Conservation (phyloP, 2,797 vertebrate genomes). For the Alosa sapidissima region DNA sequence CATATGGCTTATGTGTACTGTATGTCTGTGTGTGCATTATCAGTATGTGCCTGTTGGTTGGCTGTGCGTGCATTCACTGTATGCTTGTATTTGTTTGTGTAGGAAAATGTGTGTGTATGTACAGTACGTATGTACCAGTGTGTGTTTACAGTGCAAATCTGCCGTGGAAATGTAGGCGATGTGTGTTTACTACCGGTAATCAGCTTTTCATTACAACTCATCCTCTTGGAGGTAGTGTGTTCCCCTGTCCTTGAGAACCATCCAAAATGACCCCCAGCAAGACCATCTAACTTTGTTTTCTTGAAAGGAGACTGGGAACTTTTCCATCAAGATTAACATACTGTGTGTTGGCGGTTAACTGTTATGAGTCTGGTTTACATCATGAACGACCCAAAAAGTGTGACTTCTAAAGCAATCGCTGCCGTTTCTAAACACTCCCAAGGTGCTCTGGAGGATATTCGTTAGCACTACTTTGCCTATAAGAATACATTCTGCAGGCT, state of each 20-base stretch:
- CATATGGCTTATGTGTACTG: conserved; percentile 38
- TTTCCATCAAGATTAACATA: conserved; percentile 51
- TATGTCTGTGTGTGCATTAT: conserved; percentile 26
- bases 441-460: conserved; percentile 56
- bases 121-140: conserved; percentile 41
- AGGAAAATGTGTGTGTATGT: conserved; percentile 43
- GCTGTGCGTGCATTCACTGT: conserved; percentile 44
- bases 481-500: conserved; percentile 9
- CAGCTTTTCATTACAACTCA: conserved; percentile 55
- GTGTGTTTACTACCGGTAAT: conserved; percentile 37
- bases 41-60: conserved; percentile 31
- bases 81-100: conserved; percentile 45
- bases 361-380: conserved; percentile 58
- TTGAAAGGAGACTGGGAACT: conserved; percentile 51
- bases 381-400: conserved; percentile 51
- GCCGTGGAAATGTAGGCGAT: conserved; percentile 33
- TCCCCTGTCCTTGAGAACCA: background rate
- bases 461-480: conserved; percentile 29
- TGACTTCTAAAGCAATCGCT: conserved; percentile 24
- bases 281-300: background rate
- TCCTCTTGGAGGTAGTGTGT: background rate
- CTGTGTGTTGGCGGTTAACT: conserved; percentile 49
- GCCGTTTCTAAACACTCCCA: conserved; percentile 24
- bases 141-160: conserved; percentile 57
- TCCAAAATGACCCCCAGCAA: background rate